Conservation (phyloP, 2,888 invertebrate species). For the Rhopalosiphum nymphaeae region DNA sequence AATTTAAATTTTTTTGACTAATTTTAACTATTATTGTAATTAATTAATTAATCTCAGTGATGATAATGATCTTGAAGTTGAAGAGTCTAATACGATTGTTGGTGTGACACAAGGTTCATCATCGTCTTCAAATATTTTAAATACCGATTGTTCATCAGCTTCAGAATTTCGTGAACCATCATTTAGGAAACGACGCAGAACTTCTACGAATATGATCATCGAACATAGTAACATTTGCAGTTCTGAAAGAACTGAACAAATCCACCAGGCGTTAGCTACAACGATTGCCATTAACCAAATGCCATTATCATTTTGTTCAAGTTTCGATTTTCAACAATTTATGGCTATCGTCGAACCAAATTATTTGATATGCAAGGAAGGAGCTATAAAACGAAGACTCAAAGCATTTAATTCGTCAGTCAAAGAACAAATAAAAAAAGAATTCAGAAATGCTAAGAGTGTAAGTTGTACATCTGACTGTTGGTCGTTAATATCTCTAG, state of each 20-base stretch:
- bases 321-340: constrained; percentile 1
- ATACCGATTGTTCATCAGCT: constrained; percentile 14
- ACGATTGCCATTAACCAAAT: constrained; percentile 34
- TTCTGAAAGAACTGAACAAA: constrained; percentile 36
- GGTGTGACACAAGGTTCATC: background rate
- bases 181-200: constrained; percentile 2
- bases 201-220: background rate
- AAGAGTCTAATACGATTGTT: background rate
- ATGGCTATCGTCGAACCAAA: constrained; percentile 37
- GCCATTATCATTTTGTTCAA: constrained; percentile 39
- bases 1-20: background rate
- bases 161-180: constrained; percentile 24
- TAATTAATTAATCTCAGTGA: constrained; percentile 16
- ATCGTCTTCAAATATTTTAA: constrained; percentile 16
- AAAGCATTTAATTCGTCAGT: constrained; percentile 27
- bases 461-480: constrained; percentile 40
- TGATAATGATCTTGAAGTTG: background rate
- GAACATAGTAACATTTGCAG: constrained; percentile 8
- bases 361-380: constrained; percentile 39
- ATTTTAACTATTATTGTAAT: constrained; percentile 28
- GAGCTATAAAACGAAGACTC: constrained; percentile 30
- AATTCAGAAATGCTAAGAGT: constrained; percentile 19
- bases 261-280: constrained; percentile 20
- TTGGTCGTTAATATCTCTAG: constrained; percentile 32
- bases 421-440: constrained; percentile 31